These are phyloP conservation scores for Lethrus apterus DNA, from an alignment of 1,140 invertebrate species.

Conservation along the genomic window DNA sequence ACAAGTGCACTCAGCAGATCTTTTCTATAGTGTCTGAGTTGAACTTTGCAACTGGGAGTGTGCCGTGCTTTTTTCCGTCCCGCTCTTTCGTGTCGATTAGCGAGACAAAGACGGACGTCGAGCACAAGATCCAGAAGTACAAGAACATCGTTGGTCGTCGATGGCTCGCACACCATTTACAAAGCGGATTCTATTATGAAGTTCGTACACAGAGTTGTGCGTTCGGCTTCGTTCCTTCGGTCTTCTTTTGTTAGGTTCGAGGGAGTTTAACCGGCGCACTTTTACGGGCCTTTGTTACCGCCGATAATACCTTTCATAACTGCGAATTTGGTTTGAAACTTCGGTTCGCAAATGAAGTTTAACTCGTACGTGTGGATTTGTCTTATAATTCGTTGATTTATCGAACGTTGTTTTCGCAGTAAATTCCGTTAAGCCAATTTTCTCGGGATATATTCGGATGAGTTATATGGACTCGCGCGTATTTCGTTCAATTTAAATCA, in stretches of 20 bases:
- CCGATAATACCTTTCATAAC: conserved; percentile 8
- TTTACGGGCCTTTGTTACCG: conserved; percentile 9
- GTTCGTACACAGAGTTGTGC: too few species aligned
- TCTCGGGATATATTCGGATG: not conserved
- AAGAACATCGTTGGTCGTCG: too few species aligned
- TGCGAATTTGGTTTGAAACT: conserved; percentile 1
- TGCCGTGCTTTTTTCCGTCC: conserved; percentile 2
- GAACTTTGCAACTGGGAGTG: conserved; percentile 9
- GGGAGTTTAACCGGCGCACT: conserved; percentile 8
- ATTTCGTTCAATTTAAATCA: too few species aligned
- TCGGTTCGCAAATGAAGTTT: conserved; percentile 5
- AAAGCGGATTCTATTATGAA: too few species aligned
- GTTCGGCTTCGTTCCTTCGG: too few species aligned
- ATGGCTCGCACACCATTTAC: conserved; percentile 4
- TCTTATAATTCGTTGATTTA: conserved; percentile 8
- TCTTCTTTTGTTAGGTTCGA: conserved; percentile 1
- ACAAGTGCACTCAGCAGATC: conserved; percentile 13
- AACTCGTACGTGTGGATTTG: conserved; percentile 3
- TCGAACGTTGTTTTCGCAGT: not conserved
- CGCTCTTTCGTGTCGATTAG: conserved; percentile 5
- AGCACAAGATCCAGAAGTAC: conserved; percentile 4
- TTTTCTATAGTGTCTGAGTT: conserved; percentile 4
- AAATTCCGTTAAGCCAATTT: conserved; percentile 6
- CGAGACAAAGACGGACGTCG: conserved; percentile 2
- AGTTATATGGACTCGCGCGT: conserved; percentile 4